A percentile compares a stretch with the other conserved stretches of the same genome.
Evolutionary conservation across 2,797 vertebrate species (phyloP).

Genomic region (Fratercula arctica): DNA sequence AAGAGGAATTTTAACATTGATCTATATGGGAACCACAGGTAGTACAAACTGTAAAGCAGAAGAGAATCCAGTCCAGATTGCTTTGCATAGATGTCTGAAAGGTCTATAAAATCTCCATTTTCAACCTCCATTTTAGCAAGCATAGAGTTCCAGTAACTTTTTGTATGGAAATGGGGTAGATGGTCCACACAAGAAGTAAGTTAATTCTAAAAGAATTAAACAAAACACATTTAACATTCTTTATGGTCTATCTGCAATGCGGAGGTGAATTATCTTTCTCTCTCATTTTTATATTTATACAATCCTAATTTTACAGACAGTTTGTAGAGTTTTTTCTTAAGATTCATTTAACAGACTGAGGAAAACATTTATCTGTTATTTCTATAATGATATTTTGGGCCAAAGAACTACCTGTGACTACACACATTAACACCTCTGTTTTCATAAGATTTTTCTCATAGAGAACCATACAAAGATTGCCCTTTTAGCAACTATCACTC

Average conservation of each 20-base stretch:
- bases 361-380: conserved; percentile 2
- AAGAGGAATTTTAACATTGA: not conserved
- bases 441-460: not conserved
- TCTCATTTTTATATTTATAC: not conserved
- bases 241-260: not conserved
- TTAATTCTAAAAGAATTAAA: not conserved
- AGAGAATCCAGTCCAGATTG: not conserved
- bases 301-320: not conserved
- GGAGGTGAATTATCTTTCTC: not conserved
- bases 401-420: not conserved
- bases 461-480: not conserved
- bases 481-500: not conserved
- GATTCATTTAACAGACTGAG: not conserved
- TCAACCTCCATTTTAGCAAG: not conserved
- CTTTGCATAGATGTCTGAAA: not conserved
- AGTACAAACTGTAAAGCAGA: not conserved
- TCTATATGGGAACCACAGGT: not conserved
- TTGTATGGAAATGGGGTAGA: not conserved
- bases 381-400: not conserved
- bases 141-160: not conserved
- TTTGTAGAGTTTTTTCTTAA: not conserved
- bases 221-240: not conserved
- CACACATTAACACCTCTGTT: not conserved
- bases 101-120: not conserved
- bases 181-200: not conserved